Evolutionary conservation across 2,797 vertebrate genomes (phyloP).

Genomic region (Phalanger gymnotis): DNA sequence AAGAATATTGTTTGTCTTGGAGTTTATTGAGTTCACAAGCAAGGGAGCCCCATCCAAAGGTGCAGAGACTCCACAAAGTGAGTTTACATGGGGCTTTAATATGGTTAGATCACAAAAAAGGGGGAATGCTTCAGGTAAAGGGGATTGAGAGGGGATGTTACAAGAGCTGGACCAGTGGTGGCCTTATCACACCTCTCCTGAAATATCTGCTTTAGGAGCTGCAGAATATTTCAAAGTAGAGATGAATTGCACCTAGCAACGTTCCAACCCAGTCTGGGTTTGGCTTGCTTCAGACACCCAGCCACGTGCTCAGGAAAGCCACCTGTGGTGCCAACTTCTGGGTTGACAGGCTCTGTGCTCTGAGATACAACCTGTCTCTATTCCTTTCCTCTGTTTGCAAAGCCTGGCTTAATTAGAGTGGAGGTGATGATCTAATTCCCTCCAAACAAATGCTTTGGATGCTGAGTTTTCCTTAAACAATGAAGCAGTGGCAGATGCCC

Average conservation of each 20-base stretch:
- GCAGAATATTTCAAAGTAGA: not conserved
- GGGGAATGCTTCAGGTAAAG: not conserved
- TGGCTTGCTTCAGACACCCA: not conserved
- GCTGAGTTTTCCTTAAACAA: constrained; percentile 67
- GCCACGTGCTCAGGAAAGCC: not conserved
- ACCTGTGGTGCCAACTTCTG: constrained; percentile 62
- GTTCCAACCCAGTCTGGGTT: not conserved
- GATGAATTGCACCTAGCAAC: constrained; percentile 17
- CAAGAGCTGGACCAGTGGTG: not conserved
- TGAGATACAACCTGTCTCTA: constrained; percentile 43
- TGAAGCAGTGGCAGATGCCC: constrained; percentile 63
- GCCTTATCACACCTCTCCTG: not conserved
- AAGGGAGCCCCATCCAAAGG: not conserved
- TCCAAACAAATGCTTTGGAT: constrained; percentile 63
- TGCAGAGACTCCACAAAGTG: not conserved
- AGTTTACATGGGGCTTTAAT: not conserved
- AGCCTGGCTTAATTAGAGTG: constrained; percentile 68
- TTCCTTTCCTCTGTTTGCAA: constrained; percentile 63
- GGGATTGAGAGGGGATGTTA: not conserved
- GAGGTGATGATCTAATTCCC: constrained; percentile 75
- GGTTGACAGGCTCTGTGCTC: constrained; percentile 21
- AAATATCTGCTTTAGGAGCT: not conserved
- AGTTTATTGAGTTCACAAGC: not conserved
- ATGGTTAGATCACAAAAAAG: not conserved
- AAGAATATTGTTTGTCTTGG: not conserved